Conservation (phyloP, 2,797 vertebrate genomes). For the Zalophus californianus region DNA sequence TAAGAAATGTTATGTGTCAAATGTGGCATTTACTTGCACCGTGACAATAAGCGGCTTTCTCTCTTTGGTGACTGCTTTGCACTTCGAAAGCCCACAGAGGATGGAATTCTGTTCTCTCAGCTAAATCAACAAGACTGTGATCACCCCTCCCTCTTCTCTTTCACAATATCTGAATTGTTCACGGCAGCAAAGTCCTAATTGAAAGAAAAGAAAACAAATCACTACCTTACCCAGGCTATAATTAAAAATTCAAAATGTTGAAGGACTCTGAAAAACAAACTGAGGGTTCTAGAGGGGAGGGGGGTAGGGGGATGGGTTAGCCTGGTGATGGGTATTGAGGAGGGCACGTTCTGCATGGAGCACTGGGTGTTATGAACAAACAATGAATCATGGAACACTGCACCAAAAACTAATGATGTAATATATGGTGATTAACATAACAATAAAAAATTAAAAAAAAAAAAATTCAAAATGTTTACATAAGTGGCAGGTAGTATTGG, state of each 20-base stretch:
- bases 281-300: too few relatives aligned
- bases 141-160: not conserved
- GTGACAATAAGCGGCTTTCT: not conserved
- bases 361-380: too few relatives aligned
- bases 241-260: not conserved
- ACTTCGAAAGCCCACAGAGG: not conserved
- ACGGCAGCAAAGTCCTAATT: not conserved
- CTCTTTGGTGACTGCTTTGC: not conserved
- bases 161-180: not conserved
- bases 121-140: not conserved
- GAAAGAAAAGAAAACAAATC: conserved; percentile 16
- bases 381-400: too few relatives aligned
- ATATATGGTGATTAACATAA: too few relatives aligned
- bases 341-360: too few relatives aligned
- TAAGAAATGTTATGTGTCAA: not conserved
- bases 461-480: not conserved
- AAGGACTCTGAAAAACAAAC: too few relatives aligned
- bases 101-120: conserved; percentile 17
- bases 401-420: too few relatives aligned
- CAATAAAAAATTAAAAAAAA: too few relatives aligned
- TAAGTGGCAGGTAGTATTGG: not conserved
- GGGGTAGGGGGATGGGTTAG: too few relatives aligned
- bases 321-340: too few relatives aligned
- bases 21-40: not conserved
- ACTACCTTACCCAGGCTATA: not conserved